A percentile compares a stretch with the other conserved stretches of the same genome.
These are phyloP conservation scores for Laterallus jamaicensis DNA, from an alignment of 2,113 vertebrate genomes.

Conservation along the genomic window DNA sequence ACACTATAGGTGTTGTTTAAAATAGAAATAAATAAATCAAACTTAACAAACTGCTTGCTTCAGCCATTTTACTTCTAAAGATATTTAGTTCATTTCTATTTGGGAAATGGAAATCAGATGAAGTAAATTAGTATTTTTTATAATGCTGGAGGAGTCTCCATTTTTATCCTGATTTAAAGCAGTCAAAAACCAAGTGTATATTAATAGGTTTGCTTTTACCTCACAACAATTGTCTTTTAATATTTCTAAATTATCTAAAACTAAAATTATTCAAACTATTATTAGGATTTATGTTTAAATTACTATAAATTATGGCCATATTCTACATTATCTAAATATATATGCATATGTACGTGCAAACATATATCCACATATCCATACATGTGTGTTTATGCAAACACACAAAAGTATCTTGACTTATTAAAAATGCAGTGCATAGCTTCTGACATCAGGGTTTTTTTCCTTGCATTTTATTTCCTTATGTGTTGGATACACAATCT, in stretches of 20 bases:
- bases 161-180: neutral
- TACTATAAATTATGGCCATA: too few relatives aligned
- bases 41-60: neutral
- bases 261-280: too few relatives aligned
- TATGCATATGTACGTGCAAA: neutral
- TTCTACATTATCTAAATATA: neutral
- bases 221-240: neutral
- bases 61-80: neutral
- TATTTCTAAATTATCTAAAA: neutral
- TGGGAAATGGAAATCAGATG: neutral
- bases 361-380: too few relatives aligned
- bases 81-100: neutral
- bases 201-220: neutral
- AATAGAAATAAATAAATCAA: slow-evolving; percentile 9
- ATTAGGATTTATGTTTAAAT: too few relatives aligned
- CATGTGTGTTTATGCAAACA: neutral
- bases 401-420: neutral
- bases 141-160: neutral
- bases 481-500: neutral
- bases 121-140: neutral
- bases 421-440: neutral
- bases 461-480: neutral
- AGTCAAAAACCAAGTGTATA: too few relatives aligned
- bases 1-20: neutral
- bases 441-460: neutral